Base-by-base conservation (phyloP, 2,888 invertebrate species). In the Epiblema foenella region DNA sequence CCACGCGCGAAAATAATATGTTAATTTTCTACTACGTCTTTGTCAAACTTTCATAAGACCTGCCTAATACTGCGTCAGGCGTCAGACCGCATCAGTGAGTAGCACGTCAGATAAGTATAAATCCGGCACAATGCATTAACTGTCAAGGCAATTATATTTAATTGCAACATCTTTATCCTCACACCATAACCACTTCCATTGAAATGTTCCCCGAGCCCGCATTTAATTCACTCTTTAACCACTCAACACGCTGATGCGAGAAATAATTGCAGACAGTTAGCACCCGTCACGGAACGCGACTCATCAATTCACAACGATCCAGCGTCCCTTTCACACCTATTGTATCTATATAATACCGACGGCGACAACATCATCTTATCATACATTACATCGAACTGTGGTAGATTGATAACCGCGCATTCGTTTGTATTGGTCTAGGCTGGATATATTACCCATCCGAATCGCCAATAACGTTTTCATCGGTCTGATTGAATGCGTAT, bases 351-450 rank as follows among this genome's bases (percentile, higher is more conserved):
- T 18, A 49, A 59, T 20, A 24, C 59, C 24, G 17, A 70, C 11
- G 49, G 62, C 51, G 67, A 67, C 54, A 57, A 60, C 67, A 51
- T 29, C 37, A 52, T 52, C 54, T 57, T 62, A 67, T 62, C 65
- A 71, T 67, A 49, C 29, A 71, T 62, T 56, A 56, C 39, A 71
- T 67, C 62, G 67, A 70, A 60, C 46, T 33, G 62, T 51, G 70
- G 70, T 49, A 39, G 62, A 57, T 67, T 67, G 67, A 71, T 71
- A 67, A 62, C 60, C 57, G 17, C 56, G 29, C 67, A 62, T 71
- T 71, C 70, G 56, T 71, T 71, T 71, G 70, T 71, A 71, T 71
- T 71, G 71, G 67, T 71, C 67, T 71, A 71, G 60, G 66, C 67
- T 71, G 56, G 57, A 71, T 71, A 71, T 67, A 67, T 71, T 62